These are phyloP conservation scores for Drosophila robusta DNA, from an alignment of 2,888 invertebrate species.

Conservation along the genomic window DNA sequence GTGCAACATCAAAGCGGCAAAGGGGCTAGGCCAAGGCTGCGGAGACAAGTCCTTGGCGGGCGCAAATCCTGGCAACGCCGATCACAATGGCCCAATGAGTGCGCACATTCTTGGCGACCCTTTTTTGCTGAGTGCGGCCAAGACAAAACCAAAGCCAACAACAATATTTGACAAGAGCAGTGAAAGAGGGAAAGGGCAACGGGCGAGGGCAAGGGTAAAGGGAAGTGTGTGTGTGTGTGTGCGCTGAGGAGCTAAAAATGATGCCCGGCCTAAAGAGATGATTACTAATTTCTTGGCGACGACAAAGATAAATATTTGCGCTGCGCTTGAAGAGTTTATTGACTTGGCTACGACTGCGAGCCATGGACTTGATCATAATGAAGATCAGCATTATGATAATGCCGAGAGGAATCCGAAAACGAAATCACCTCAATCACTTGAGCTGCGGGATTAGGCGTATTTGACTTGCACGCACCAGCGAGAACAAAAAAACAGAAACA, in stretches of 20 bases:
- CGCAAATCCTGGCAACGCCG: constrained; percentile 53
- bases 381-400: constrained; percentile 25
- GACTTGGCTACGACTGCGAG: constrained; percentile 56
- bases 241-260: background rate
- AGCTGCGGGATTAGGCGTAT: constrained; percentile 84
- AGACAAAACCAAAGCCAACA: constrained; percentile 36
- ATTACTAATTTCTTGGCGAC: constrained; percentile 79
- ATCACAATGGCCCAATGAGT: constrained; percentile 58
- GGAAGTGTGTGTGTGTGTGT: background rate
- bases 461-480: constrained; percentile 83
- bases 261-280: constrained; percentile 35
- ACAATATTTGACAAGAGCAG: constrained; percentile 45
- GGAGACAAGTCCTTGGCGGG: background rate
- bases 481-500: constrained; percentile 42
- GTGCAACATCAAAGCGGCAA: constrained; percentile 76
- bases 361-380: constrained; percentile 10
- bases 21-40: constrained; percentile 4
- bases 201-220: background rate
- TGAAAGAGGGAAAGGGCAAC: background rate
- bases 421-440: constrained; percentile 84
- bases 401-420: constrained; percentile 62
- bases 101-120: constrained; percentile 65
- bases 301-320: constrained; percentile 77
- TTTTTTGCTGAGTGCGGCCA: constrained; percentile 31
- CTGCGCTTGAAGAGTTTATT: constrained; percentile 71